phyloP scores from a whole-genome alignment of 2,888 invertebrate species.

The Danaus chrysippus region DNA sequence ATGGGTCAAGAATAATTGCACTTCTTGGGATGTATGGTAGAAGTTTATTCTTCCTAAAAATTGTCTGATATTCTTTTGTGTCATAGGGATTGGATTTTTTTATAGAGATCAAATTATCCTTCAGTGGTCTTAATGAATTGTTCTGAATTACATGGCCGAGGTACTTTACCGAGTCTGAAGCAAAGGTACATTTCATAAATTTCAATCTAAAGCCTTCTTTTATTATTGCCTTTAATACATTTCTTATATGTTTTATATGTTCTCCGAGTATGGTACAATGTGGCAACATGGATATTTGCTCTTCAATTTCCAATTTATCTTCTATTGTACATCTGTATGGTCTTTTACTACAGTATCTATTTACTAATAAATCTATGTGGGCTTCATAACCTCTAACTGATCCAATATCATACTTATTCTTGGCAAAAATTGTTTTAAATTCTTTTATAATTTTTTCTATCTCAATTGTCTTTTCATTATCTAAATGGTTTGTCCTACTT shows the following conservation, averaged over 20 bases:
- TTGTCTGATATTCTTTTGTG: slow-evolving; percentile 33
- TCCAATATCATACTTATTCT: slow-evolving; percentile 23
- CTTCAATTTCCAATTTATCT: slow-evolving; percentile 27
- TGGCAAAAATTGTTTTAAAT: slow-evolving; percentile 23
- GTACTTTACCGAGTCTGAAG: no score
- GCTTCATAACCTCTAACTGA: slow-evolving; percentile 22
- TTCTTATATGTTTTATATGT: slow-evolving; percentile 32
- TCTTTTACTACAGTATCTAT: slow-evolving; percentile 24
- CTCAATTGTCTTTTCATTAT: slow-evolving; percentile 10
- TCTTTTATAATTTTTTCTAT: slow-evolving; percentile 14
- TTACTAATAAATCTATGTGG: slow-evolving; percentile 18
- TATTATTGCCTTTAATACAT: slow-evolving; percentile 27
- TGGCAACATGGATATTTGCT: slow-evolving; percentile 21
- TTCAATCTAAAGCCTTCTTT: no score
- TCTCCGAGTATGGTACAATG: slow-evolving; percentile 34
- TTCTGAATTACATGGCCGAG: slow-evolving; percentile 34
- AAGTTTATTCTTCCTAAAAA: slow-evolving; percentile 37
- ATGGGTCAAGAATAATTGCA: slow-evolving; percentile 31
- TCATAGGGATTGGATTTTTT: slow-evolving; percentile 27
- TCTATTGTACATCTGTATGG: slow-evolving; percentile 24
- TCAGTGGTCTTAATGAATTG: slow-evolving; percentile 33
- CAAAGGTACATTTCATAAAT: slow-evolving; percentile 34
- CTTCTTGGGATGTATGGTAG: slow-evolving; percentile 32
- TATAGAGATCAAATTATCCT: slow-evolving; percentile 32
- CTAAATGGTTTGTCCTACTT: slow-evolving; percentile 15